Evolutionary conservation across 1,140 invertebrate species (phyloP), one percentile per base, ranked within the genome.

Genomic region (Lethrus apterus): DNA sequence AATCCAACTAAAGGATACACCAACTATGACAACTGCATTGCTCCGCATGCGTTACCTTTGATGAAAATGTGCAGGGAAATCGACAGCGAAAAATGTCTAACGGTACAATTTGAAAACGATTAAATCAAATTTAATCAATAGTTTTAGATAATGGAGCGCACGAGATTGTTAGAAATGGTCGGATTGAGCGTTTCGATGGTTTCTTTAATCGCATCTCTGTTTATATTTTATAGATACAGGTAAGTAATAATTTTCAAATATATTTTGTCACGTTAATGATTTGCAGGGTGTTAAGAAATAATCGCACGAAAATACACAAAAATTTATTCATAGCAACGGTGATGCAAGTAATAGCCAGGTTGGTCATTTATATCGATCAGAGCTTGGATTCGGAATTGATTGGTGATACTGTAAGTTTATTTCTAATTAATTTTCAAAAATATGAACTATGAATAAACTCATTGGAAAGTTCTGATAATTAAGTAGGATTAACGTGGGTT

Each of bases 241-340:
- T 88, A 68, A 75, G 64, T 45, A 15, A 21, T 40, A 11, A n/a
- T n/a, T n/a, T n/a, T n/a, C n/a, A n/a, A n/a, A n/a, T n/a, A n/a
- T n/a, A n/a, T n/a, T n/a, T n/a, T 33, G 17, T 2, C 5, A 1
- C 18, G 7, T 21, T 23, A 4, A 2, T 11, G n/a, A n/a, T 49
- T 66, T 66, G n/a, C 68, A 89, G 89, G 54, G 82, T 81, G 31
- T 64, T 94, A 19, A 74, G 83, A 46, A 93, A 93, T 57, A 89
- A 87, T 57, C 74, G 89, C 43, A 94, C 90, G 2, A 75, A 82
- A 43, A 90, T 94, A 42, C 91, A 94, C 62, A 84, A 86, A 61
- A 88, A 91, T 59, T 71, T 94, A 15, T 93, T 93, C 63, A 73
- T 87, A 2, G 86, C 89, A 0, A 91, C 92, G 74, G 71, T 88